Base-by-base conservation (phyloP, 2,797 vertebrate genomes). In the Hemitrygon akajei region DNA sequence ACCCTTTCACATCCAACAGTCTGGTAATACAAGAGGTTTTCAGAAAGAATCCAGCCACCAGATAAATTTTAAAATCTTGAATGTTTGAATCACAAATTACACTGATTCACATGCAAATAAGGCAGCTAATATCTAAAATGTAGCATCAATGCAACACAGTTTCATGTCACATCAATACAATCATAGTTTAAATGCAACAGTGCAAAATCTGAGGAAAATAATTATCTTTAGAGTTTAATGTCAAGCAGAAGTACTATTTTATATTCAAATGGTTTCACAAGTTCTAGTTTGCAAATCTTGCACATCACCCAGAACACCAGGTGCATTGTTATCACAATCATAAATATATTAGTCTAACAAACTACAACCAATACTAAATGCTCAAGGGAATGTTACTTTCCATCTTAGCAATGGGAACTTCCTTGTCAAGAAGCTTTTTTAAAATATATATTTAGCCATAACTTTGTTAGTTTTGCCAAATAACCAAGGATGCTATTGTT, bases 301-400 rank as follows among this genome's bases (percentile, higher is more conserved):
- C 66, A 34, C n/a, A 69, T 89, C 69, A 37, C 18, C 60, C 60
- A 89, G 86, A 89, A 37, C n/a, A 89, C n/a, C 86, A 89, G 86
- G 86, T 69, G 63, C 86, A 89, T 7, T 34, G 16, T 22, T 89
- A 34, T 22, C 14, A 25, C n/a, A 37, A 69, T n/a, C n/a, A 89
- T 69, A 34, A 69, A n/a, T 20, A 18, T 22, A 69, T 60, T n/a
- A 60, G 66, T 89, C 5, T 3, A 37, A 69, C 37, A 89, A 89
- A 89, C 60, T 20, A 34, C 58, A 34, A 18, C 60, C 10, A 22
- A 22, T 69, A 63, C n/a, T 22, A 89, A 69, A 37, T 89, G n/a
- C 60, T 89, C 86, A 69, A 37, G 18, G 16, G n/a, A 89, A 69
- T 18, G 37, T 89, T 66, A 89, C n/a, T 89, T 69, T 89, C 86